Base-by-base conservation (phyloP, 2,797 vertebrate species). In the Argyrosomus regius region DNA sequence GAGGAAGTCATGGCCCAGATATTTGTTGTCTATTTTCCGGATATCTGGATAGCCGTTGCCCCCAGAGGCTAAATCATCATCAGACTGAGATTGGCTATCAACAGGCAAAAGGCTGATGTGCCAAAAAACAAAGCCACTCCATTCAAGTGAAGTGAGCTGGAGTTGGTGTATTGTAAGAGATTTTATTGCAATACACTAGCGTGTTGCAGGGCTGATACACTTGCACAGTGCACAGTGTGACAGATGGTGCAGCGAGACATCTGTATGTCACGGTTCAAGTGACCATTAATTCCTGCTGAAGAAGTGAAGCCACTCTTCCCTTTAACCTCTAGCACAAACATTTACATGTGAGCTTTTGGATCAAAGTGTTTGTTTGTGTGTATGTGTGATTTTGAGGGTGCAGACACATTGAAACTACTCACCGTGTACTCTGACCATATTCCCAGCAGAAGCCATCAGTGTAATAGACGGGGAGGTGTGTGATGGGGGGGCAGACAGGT, bases 371-470 rank as follows among this genome's bases (percentile, higher is more conserved):
- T 72, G 3, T 31, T 45, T 31, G 43, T 45, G 43, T 14, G 26
- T 46, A 45, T 17, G 46, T 60, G 60, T 35, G 45, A 52, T 66
- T 28, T 58, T 72, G 50, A 73, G 46, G 16, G 46, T 70, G 71
- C 46, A 59, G 74, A 72, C 48, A 50, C 14, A 41, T 60, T 56
- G 16, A 49, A 54, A 52, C 41, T 81, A 93, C 93, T 94, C 81
- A 94, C 93, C 57, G 93, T 94, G 90, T 94, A 94, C 82, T 94
- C 93, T 94, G 91, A 77, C 13, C 74, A 59, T 35, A 57, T 79
- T 68, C 48, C 84, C 85, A 75, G 72, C 78, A 73, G 76, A 75
- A n/a, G 57, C 31, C 84, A 79, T 75, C 70, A 58, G 73, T 46
- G 12, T 67, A 68, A 86, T 63, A 64, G 79, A 81, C 60, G 77